Conservation (phyloP, 1,140 invertebrate species). For the Luehdorfia chinensis region DNA sequence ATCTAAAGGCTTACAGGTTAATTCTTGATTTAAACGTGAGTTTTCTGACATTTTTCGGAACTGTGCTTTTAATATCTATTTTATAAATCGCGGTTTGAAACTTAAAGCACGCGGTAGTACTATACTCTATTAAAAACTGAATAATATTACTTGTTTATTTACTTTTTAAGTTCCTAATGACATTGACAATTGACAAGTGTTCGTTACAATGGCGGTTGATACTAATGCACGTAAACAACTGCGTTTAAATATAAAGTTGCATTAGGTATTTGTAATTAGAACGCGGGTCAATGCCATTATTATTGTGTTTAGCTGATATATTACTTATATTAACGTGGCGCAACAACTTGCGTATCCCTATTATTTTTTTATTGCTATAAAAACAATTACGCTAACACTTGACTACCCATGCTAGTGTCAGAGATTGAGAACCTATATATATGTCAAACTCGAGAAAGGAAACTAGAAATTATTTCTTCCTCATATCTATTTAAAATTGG, state of each 20-base stretch:
- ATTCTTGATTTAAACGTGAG: constrained; percentile 31
- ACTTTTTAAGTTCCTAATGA: constrained; percentile 23
- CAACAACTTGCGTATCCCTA: too few relatives aligned
- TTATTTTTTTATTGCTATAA: too few relatives aligned
- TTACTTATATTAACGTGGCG: too few relatives aligned
- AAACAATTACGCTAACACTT: too few relatives aligned
- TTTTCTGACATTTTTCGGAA: constrained; percentile 43
- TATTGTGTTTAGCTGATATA: constrained; percentile 2
- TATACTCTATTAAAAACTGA: too few relatives aligned
- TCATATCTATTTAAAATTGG: too few relatives aligned
- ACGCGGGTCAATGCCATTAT: constrained; percentile 22
- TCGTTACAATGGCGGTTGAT: constrained; percentile 27
- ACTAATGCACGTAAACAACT: constrained; percentile 26
- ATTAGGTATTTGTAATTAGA: constrained; percentile 19
- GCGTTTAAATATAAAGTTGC: constrained; percentile 17
- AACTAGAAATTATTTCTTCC: too few relatives aligned
- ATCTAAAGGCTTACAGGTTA: constrained; percentile 61
- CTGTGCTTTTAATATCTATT: constrained; percentile 1
- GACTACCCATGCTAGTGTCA: too few relatives aligned
- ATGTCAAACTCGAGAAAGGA: too few relatives aligned
- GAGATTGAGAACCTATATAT: too few relatives aligned
- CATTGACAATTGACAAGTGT: constrained; percentile 28
- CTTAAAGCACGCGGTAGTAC: neutral
- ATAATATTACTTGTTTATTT: constrained; percentile 40
- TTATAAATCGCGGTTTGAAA: constrained; percentile 2